A percentile compares a stretch with the other conserved stretches of the same genome.
Conservation (phyloP, 2,888 invertebrate genomes). For the Thera obeliscata region DNA sequence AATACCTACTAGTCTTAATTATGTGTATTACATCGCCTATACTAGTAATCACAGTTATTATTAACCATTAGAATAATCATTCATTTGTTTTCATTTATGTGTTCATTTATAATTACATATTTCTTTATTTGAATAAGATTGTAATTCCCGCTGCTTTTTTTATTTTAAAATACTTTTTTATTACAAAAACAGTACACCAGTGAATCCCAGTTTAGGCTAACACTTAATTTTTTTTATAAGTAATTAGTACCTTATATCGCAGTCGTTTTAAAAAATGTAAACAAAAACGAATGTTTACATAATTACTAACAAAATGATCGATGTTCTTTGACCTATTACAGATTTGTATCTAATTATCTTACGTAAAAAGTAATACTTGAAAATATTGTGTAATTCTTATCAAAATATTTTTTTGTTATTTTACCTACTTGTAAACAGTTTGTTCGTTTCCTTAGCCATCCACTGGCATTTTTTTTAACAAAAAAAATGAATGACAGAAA, state of each 20-base stretch:
- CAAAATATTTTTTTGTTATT: background rate
- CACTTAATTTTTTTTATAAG: background rate
- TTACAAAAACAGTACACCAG: background rate
- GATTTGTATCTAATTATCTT: constrained; percentile 6
- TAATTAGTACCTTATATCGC: background rate
- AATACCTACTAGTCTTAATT: constrained; percentile 69
- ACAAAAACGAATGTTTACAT: background rate
- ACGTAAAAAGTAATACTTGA: constrained; percentile 5
- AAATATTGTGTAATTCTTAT: constrained; percentile 19
- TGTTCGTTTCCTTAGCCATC: background rate
- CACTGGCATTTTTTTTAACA: background rate
- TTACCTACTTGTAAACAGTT: background rate
- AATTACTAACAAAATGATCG: background rate
- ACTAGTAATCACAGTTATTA: constrained; percentile 38
- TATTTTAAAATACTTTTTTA: too few relatives aligned
- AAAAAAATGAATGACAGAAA: too few relatives aligned
- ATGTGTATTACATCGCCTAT: constrained; percentile 48
- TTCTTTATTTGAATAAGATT: background rate
- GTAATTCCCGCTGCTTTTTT: background rate
- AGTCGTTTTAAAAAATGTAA: background rate
- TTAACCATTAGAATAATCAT: constrained; percentile 19
- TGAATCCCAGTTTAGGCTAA: background rate
- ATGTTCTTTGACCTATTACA: constrained; percentile 7
- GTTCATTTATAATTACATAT: constrained; percentile 12
- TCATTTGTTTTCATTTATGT: constrained; percentile 11